Evolutionary conservation across 1,140 invertebrate genomes (phyloP), one percentile per base, ranked within the genome.

Genomic region (Drosophila fuyamai): DNA sequence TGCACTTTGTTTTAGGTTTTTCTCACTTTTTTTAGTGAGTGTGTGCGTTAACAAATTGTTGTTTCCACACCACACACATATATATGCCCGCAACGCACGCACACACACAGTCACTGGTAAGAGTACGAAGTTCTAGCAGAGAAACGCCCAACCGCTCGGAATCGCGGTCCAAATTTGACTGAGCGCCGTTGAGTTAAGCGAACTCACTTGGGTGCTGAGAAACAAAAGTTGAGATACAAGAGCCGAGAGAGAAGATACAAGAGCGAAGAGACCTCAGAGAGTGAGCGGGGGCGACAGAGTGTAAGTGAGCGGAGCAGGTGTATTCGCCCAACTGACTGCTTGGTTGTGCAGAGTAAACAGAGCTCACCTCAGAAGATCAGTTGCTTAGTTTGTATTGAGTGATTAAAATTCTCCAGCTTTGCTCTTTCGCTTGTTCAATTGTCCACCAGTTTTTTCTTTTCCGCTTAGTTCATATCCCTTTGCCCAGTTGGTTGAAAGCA

Each of bases 131-230:
- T 59, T 66, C 41, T 74, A 79, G 76, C 71, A 83, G 72, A 78
- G 70, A 71, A 56, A 81, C 81, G 79, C 57, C 80, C 80, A 89
- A 91, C 90, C 90, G 90, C 89, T 90, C 90, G 90, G 90, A 86
- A 86, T 83, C 85, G 90, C 79, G 72, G 90, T 83, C 90, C 81
- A 91, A 90, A 91, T 79, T 81, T 77, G 90, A 91, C 79, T 91
- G 86, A 90, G 75, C 60, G 57, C 62, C 9, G 14, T 29, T 16
- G 50, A 70, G 66, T 40, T 57, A 66, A 78, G 47, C 65, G 27
- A 44, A 53, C 36, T 74, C 55, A 51, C 18, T 58, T 63, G 65
- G 73, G 72, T 77, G 74, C 47, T 50, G 47, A 29, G 23, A 29
- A 16, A 51, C 48, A 55, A 55, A 4, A 10, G 50, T 6, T 10